These are phyloP conservation scores for Drosophila monieri DNA, from an alignment of 2,888 invertebrate species.

Conservation along the genomic window DNA sequence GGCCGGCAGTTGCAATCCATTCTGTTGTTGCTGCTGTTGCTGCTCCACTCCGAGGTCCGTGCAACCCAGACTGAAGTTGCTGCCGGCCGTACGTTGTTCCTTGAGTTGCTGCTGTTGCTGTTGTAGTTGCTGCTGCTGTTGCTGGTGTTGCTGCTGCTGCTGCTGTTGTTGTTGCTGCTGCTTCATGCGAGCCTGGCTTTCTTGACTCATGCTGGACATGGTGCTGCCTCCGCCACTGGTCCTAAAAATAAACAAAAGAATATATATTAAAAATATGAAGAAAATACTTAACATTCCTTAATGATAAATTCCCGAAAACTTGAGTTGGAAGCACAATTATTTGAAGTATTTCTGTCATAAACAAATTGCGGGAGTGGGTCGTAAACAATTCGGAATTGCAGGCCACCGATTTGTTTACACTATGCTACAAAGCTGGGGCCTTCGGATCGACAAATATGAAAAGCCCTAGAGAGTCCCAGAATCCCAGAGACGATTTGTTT, in stretches of 20 bases:
- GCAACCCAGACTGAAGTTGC: conserved; percentile 48
- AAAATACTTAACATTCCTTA: background rate
- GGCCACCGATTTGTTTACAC: conserved; percentile 39
- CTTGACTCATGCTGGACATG: conserved; percentile 82
- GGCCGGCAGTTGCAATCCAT: conserved; percentile 60
- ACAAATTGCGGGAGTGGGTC: conserved; percentile 13
- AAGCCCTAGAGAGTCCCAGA: conserved; percentile 25
- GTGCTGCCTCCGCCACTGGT: conserved; percentile 55
- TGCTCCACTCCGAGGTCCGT: conserved; percentile 50
- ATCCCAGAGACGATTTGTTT: conserved; percentile 29
- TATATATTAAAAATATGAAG: conserved; percentile 2
- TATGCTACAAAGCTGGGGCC: conserved; percentile 27
- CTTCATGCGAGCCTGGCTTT: conserved; percentile 82
- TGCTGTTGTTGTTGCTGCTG: conserved; percentile 67
- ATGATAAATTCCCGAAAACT: background rate
- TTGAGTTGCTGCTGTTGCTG: conserved; percentile 45
- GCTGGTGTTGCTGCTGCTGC: conserved; percentile 63
- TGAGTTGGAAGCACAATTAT: conserved; percentile 4
- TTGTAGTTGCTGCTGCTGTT: conserved; percentile 50
- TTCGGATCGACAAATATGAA: conserved; percentile 45
- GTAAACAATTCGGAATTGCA: conserved; percentile 43
- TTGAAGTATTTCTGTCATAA: conserved; percentile 35
- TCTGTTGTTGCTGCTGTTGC: conserved; percentile 32
- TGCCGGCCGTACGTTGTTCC: conserved; percentile 39
- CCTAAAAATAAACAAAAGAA: conserved; percentile 44